Evolutionary conservation across 2,888 invertebrate genomes (phyloP).

Genomic region (Agonopterix arenella): DNA sequence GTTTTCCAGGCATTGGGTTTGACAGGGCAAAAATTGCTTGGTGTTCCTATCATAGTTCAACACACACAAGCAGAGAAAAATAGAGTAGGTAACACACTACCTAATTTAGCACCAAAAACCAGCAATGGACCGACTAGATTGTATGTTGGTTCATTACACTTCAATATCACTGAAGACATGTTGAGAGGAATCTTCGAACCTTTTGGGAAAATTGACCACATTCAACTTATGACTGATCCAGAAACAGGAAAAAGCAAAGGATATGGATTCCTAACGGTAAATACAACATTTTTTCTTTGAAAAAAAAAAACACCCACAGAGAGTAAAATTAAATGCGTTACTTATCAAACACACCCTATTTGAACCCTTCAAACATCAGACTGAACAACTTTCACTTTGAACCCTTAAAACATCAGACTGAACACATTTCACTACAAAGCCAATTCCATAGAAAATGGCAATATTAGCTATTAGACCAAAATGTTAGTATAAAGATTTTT

Average conservation of each 20-base stretch:
- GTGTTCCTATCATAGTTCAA: slow-evolving; percentile 98
- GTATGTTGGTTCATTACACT: slow-evolving; percentile 98
- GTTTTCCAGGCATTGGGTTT: slow-evolving; percentile 90
- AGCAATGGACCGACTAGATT: slow-evolving; percentile 96
- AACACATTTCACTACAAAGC: too few relatives aligned
- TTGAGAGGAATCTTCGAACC: slow-evolving; percentile 98
- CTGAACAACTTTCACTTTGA: too few relatives aligned
- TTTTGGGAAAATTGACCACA: slow-evolving; percentile 97
- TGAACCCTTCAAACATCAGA: too few relatives aligned
- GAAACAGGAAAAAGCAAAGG: slow-evolving; percentile 97
- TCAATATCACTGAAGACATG: slow-evolving; percentile 99
- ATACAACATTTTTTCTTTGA: slow-evolving; percentile 28
- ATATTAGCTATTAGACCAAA: too few relatives aligned
- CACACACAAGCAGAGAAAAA: slow-evolving; percentile 98
- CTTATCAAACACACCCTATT: too few relatives aligned
- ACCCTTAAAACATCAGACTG: too few relatives aligned
- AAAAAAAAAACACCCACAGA: too few relatives aligned
- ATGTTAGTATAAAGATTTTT: too few relatives aligned
- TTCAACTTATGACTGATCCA: slow-evolving; percentile 96
- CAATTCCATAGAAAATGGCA: too few relatives aligned
- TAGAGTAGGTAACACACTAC: slow-evolving; percentile 91
- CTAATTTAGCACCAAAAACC: slow-evolving; percentile 90
- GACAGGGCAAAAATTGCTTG: slow-evolving; percentile 95
- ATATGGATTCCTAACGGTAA: slow-evolving; percentile 97
- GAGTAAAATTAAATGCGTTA: too few relatives aligned